Conservation (phyloP, 2,113 vertebrate genomes). For the Charadrius vociferus region DNA sequence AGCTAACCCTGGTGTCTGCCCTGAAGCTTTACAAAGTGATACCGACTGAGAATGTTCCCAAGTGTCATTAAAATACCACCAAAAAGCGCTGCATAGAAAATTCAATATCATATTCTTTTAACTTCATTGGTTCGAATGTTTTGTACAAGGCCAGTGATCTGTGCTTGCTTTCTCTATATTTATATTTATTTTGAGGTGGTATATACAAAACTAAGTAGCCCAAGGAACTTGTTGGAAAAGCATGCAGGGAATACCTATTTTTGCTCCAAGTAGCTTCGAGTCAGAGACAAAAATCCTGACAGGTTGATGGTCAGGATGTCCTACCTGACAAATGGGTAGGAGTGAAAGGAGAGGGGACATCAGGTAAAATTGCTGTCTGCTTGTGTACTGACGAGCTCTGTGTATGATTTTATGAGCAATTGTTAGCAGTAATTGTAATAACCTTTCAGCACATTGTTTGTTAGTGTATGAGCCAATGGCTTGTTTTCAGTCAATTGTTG, state of each 20-base stretch:
- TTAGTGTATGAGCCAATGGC: background rate
- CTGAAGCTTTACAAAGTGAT: conserved; percentile 7
- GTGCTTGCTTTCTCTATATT: background rate
- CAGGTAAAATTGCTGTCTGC: background rate
- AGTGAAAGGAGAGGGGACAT: background rate
- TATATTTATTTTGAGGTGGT: background rate
- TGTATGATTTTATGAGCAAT: background rate
- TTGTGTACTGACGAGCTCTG: background rate
- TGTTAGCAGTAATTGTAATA: background rate
- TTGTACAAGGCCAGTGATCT: background rate
- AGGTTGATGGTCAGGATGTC: background rate
- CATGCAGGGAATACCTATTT: background rate
- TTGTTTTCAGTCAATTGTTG: background rate
- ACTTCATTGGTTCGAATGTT: background rate
- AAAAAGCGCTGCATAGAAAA: background rate
- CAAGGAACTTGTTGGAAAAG: background rate
- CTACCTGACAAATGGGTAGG: background rate
- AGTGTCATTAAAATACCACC: background rate
- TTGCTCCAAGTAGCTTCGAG: background rate
- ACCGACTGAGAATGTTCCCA: background rate
- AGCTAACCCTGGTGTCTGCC: background rate
- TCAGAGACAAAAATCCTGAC: background rate
- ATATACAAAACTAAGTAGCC: background rate
- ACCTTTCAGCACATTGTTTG: background rate
- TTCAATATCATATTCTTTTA: background rate